These are phyloP conservation scores for Poecilia picta DNA, from an alignment of 2,797 vertebrate genomes.

Conservation along the genomic window DNA sequence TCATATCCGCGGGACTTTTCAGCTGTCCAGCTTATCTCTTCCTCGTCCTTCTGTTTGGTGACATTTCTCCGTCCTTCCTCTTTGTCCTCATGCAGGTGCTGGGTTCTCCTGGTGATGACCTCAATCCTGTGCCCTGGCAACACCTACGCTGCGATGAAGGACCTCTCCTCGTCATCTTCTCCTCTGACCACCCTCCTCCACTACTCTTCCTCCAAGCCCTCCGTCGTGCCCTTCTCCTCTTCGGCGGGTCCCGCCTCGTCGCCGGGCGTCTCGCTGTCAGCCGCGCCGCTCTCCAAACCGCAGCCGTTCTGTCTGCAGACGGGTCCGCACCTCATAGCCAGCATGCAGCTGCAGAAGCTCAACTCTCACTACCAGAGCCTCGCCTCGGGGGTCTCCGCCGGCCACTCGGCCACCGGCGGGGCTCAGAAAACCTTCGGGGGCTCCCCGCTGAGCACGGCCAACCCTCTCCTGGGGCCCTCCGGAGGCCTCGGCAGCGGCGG, in stretches of 20 bases:
- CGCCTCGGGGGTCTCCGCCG: constrained; percentile 30
- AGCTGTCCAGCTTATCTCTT: constrained; percentile 14
- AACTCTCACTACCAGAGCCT: constrained; percentile 85
- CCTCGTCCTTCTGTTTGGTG: constrained; percentile 21
- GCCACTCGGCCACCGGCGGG: constrained; percentile 35
- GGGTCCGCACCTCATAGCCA: constrained; percentile 82
- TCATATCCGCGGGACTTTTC: neutral
- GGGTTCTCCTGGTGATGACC: constrained; percentile 76
- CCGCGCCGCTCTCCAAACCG: constrained; percentile 70
- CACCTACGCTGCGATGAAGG: constrained; percentile 77
- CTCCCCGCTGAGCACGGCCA: constrained; percentile 45
- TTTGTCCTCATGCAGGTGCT: constrained; percentile 44
- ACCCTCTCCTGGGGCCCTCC: constrained; percentile 66
- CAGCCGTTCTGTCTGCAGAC: constrained; percentile 79
- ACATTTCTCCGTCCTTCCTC: constrained; percentile 17
- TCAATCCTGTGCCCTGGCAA: constrained; percentile 74
- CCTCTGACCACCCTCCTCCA: constrained; percentile 78
- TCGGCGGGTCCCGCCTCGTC: constrained; percentile 49
- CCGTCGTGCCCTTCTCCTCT: constrained; percentile 71
- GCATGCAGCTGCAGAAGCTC: constrained; percentile 87
- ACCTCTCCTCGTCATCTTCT: constrained; percentile 74
- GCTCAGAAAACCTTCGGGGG: constrained; percentile 59
- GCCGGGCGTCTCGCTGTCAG: constrained; percentile 52
- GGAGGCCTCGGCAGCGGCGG: constrained; percentile 44
- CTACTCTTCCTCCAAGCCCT: constrained; percentile 76